Conservation (phyloP, 2,888 invertebrate genomes). For the Serrognathus titanus region DNA sequence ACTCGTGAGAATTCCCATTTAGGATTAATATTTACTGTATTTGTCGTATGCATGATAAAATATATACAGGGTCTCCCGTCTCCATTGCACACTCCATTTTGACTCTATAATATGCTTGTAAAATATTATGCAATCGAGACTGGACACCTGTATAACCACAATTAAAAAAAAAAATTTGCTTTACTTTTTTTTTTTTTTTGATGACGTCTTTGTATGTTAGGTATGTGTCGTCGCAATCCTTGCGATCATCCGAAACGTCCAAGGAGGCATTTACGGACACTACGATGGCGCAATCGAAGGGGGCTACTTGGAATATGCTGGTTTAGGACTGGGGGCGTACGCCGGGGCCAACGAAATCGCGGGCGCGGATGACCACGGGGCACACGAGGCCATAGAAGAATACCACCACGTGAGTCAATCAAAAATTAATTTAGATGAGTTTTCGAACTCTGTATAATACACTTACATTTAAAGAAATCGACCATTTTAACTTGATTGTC, state of each 20-base stretch:
- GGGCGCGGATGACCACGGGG: slow-evolving; percentile 21
- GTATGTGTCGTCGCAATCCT: slow-evolving; percentile 41
- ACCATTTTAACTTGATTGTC: too few species aligned
- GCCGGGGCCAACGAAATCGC: slow-evolving; percentile 18
- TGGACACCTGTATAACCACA: too few species aligned
- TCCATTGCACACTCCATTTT: too few species aligned
- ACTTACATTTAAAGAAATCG: too few species aligned
- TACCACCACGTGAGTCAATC: slow-evolving; percentile 35
- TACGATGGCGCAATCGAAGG: slow-evolving; percentile 28
- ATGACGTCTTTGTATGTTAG: slow-evolving; percentile 19
- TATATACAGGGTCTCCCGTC: too few species aligned
- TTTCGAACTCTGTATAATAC: too few species aligned
- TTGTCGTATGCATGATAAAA: too few species aligned
- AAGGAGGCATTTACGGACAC: slow-evolving; percentile 39
- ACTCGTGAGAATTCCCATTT: too few species aligned
- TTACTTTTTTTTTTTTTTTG: not conserved
- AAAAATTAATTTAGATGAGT: not conserved
- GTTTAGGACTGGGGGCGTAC: slow-evolving; percentile 26
- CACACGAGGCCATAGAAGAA: slow-evolving; percentile 37
- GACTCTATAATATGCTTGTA: too few species aligned
- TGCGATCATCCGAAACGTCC: slow-evolving; percentile 35
- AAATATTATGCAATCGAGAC: too few species aligned
- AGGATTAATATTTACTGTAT: too few species aligned
- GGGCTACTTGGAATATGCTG: slow-evolving; percentile 20
- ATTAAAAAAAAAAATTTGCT: not conserved